Evolutionary conservation across 1,140 invertebrate genomes (phyloP).

Genomic region (Lordiphosa clarofinis): DNA sequence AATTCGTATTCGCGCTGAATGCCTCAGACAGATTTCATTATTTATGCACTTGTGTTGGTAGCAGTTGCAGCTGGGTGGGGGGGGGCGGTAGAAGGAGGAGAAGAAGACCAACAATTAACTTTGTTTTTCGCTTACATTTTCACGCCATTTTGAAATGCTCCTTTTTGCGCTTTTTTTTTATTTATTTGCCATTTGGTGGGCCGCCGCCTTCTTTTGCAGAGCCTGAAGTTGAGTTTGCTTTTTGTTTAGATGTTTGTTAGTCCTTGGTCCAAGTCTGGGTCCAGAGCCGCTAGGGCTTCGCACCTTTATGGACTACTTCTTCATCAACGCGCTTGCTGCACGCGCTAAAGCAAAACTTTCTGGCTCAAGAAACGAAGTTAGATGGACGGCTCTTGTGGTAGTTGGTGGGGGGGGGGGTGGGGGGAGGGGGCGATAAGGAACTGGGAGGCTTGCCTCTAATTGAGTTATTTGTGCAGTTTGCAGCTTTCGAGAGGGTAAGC

Average conservation of each 20-base stretch:
- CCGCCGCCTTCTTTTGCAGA: too few species aligned
- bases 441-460: conserved; percentile 49
- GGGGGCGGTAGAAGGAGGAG: neutral
- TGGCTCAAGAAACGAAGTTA: conserved; percentile 51
- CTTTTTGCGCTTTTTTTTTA: conserved; percentile 22
- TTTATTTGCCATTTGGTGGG: conserved; percentile 18
- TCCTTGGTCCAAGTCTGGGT: conserved; percentile 7
- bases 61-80: too few species aligned
- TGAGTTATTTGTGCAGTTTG: conserved; percentile 66
- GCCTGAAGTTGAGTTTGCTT: conserved; percentile 32
- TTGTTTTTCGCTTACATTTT: conserved; percentile 72
- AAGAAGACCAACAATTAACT: conserved; percentile 62
- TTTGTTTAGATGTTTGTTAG: conserved; percentile 41
- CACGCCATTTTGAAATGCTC: conserved; percentile 58
- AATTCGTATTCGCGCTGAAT: conserved; percentile 47
- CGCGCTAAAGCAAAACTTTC: conserved; percentile 45
- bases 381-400: conserved; percentile 13
- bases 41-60: conserved; percentile 61
- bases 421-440: too few species aligned
- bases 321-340: conserved; percentile 57
- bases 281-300: conserved; percentile 26
- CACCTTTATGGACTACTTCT: conserved; percentile 66
- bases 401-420: neutral
- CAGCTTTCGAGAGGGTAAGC: conserved; percentile 22
- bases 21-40: conserved; percentile 61